Base-by-base conservation (phyloP, 2,113 vertebrate species). In the Lepus europaeus region DNA sequence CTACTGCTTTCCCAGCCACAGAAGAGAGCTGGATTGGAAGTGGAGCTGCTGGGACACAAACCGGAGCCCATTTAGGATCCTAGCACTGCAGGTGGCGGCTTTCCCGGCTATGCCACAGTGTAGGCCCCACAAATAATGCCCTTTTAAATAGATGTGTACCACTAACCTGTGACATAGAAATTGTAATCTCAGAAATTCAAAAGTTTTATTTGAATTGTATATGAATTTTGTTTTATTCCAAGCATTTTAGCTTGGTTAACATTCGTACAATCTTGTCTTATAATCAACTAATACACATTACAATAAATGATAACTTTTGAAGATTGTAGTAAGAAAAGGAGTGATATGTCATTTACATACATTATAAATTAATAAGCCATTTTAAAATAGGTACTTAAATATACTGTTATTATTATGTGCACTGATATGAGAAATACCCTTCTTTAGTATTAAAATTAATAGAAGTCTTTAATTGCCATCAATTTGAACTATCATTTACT, bases 401-500 rank as follows among this genome's bases (percentile, higher is more conserved):
- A 45, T 45, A 45, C 45, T 45, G 7, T 45, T 45, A 29, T 77
- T 17, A 76, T 59, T 51, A 49, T 5, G 53, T 74, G 14, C 61
- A 36, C 1, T 89, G 3, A 69, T 68, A 39, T n/a, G 68, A 78
- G 13, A 92, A 72, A 73, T 70, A 8, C 88, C 49, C 61, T 39
- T 93, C 36, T 77, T 79, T 91, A 63, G 78, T 33, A 79, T 88
- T 66, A 49, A 0, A 87, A 22, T 56, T 84, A 14, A 90, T 49
- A 20, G 6, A 69, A 45, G 2, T n/a, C 7, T 89, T 90, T 63
- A 87, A 19, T 61, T 83, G 17, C 1, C 33, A 61, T 39, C 89
- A 72, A 29, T 84, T 8, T 45, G 10, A 63, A 74, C 22, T 63
- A 27, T 63, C 19, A 39, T 61, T 93, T 88, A 17, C 45, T 79